phyloP scores from a whole-genome alignment of 2,797 vertebrate genomes.

The Falco biarmicus region DNA sequence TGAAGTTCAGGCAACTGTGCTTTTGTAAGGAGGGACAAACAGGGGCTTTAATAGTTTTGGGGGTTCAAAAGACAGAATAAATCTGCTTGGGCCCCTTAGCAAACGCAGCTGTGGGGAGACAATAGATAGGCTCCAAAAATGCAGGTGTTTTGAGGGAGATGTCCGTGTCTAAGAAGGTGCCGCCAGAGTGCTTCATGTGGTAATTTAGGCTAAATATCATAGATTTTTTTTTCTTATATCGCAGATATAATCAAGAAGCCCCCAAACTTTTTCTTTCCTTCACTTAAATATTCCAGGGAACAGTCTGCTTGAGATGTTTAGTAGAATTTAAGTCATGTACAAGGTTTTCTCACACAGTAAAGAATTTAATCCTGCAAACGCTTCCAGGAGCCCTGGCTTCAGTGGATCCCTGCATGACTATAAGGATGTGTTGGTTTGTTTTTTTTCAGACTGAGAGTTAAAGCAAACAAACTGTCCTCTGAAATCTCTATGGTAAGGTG shows the following conservation, averaged over 20 bases:
- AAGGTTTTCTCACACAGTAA: not conserved
- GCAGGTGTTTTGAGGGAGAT: not conserved
- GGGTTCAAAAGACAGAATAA: not conserved
- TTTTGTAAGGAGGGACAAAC: not conserved
- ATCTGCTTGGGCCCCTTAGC: not conserved
- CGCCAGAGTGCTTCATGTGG: not conserved
- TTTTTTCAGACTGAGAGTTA: not conserved
- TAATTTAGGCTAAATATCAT: no score
- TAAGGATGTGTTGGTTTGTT: rapidly evolving
- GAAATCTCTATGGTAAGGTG: not conserved
- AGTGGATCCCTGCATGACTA: not conserved
- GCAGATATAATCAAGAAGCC: not conserved
- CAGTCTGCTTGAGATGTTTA: not conserved
- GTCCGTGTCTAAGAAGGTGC: not conserved
- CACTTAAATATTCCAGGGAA: not conserved
- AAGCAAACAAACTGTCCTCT: not conserved
- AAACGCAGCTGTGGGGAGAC: not conserved
- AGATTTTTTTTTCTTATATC: not conserved
- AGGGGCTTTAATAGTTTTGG: not conserved
- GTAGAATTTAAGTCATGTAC: not conserved
- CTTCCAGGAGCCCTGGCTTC: not conserved
- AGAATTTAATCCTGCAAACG: not conserved
- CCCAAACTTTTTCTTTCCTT: not conserved
- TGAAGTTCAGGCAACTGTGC: not conserved
- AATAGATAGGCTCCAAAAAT: not conserved